These are phyloP conservation scores for Geococcyx californianus DNA, from an alignment of 2,113 vertebrate species.

Conservation along the genomic window DNA sequence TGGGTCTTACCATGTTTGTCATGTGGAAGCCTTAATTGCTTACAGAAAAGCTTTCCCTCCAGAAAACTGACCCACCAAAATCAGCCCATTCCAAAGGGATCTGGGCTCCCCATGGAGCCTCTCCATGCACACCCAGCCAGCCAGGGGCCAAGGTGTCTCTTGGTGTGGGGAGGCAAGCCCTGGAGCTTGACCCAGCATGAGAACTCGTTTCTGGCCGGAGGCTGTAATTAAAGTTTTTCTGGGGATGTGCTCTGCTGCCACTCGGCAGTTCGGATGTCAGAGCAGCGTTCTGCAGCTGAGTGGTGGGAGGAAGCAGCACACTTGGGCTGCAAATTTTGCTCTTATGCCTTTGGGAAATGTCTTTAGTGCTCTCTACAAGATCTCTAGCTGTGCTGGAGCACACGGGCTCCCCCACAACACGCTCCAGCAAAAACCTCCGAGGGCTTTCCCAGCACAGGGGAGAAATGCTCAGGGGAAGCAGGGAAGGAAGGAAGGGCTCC, in stretches of 20 bases:
- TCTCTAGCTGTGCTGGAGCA: background rate
- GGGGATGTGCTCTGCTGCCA: background rate
- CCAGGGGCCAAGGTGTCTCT: background rate
- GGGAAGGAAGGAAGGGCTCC: too few species aligned
- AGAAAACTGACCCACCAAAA: background rate
- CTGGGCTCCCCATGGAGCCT: background rate
- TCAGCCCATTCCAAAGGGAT: background rate
- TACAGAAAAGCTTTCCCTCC: background rate
- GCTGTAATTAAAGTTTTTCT: background rate
- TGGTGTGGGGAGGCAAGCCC: background rate
- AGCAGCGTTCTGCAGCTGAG: background rate
- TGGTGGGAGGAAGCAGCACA: background rate
- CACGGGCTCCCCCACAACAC: background rate
- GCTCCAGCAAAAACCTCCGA: background rate
- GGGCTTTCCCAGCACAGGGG: background rate
- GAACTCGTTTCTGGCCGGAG: background rate
- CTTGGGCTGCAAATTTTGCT: background rate
- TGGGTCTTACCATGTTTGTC: background rate
- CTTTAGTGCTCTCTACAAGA: background rate
- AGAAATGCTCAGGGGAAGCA: background rate
- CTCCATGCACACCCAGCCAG: background rate
- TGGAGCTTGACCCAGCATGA: accelerated
- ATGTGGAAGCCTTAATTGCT: background rate
- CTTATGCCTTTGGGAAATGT: background rate
- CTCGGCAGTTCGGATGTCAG: background rate